These are phyloP conservation scores for Drosophila melanogaster DNA, from an alignment of 1,140 invertebrate species.

Conservation along the genomic window Release_6_plus_ISO1_MT NT_037436.4:3191501-3192000, in stretches of 20 bases:
- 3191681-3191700: not conserved
- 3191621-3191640: not conserved
- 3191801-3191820: conserved; percentile 5
- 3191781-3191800: not conserved
- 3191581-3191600: too few relatives aligned
- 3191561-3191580: not conserved
- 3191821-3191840: conserved; percentile 3
- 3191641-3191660: not conserved
- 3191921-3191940: not conserved
- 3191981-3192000: not conserved
- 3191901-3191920: not conserved
- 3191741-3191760: too few relatives aligned
- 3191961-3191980: not conserved
- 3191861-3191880: not conserved
- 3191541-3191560: not conserved
- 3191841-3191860: not conserved
- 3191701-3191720: not conserved
- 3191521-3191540: not conserved
- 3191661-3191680: not conserved
- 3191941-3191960: not conserved
- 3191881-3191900: not conserved
- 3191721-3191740: not conserved
- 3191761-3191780: not conserved
- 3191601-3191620: not conserved
- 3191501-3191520: not conserved